Evolutionary conservation across 2,113 vertebrate species (phyloP).

Genomic region (Oophaga pumilio): DNA sequence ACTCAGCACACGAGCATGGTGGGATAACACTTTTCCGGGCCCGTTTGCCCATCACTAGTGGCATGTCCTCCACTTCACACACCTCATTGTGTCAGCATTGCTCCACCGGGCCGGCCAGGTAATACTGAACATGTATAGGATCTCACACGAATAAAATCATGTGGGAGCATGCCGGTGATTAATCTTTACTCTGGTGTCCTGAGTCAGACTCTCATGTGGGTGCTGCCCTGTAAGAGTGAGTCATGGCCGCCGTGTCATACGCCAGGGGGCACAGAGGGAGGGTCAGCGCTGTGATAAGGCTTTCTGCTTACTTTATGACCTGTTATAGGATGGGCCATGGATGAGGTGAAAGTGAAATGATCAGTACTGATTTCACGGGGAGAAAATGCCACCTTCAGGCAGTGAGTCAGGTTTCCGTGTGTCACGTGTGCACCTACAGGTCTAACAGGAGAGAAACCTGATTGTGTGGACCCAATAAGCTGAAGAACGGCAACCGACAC

Average conservation of each 20-base stretch:
- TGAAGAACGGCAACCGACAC: too few relatives aligned
- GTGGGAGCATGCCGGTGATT: not conserved
- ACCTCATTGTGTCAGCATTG: not conserved
- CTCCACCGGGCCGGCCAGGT: not conserved
- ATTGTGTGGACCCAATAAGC: too few relatives aligned
- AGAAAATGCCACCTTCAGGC: not conserved
- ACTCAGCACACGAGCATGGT: too few relatives aligned
- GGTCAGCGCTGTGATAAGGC: constrained; percentile 2
- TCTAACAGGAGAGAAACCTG: not conserved
- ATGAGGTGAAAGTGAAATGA: not conserved
- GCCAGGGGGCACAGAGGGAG: constrained; percentile 31
- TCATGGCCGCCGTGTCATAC: not conserved
- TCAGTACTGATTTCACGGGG: not conserved
- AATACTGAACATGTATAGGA: not conserved
- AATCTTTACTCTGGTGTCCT: not conserved
- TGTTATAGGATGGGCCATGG: constrained; percentile 2
- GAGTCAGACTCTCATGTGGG: constrained; percentile 2
- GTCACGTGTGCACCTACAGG: not conserved
- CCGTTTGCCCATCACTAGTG: too few relatives aligned
- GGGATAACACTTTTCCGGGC: too few relatives aligned
- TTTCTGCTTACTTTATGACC: constrained; percentile 16
- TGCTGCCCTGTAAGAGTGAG: constrained; percentile 3
- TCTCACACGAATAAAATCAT: not conserved
- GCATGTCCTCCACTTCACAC: not conserved
- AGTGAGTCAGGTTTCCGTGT: not conserved